phyloP scores from a whole-genome alignment of 2,888 invertebrate species.

The Perizoma flavofasciatum region DNA sequence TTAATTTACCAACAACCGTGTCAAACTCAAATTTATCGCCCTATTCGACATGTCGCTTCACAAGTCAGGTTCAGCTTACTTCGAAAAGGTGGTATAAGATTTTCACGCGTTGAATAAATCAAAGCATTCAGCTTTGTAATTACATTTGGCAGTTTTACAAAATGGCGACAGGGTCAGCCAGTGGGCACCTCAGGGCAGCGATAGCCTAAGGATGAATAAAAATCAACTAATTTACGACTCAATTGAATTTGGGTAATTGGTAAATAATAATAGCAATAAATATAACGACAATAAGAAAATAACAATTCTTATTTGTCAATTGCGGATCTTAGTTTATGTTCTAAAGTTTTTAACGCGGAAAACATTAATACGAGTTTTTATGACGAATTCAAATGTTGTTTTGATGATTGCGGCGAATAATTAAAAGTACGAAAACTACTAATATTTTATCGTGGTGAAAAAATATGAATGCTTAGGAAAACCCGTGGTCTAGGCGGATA shows the following conservation, averaged over 20 bases:
- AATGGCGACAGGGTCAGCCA: constrained; percentile 34
- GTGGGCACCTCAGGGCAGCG: constrained; percentile 20
- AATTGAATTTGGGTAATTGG: constrained; percentile 30
- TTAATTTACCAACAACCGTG: constrained; percentile 32
- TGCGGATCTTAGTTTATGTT: constrained; percentile 17
- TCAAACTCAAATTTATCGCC: constrained; percentile 21
- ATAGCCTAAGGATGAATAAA: constrained; percentile 21
- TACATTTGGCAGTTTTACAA: constrained; percentile 31
- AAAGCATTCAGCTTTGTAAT: constrained; percentile 34
- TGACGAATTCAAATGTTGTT: constrained; percentile 31
- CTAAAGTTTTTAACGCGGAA: constrained; percentile 31
- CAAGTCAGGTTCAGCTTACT: constrained; percentile 11
- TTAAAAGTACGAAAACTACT: constrained; percentile 13
- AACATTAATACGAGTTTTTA: constrained; percentile 22
- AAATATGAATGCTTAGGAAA: constrained; percentile 18
- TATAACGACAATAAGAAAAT: constrained; percentile 25
- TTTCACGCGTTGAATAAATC: constrained; percentile 33
- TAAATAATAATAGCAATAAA: constrained; percentile 23
- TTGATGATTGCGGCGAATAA: constrained; percentile 30
- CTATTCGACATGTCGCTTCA: constrained; percentile 4
- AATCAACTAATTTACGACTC: constrained; percentile 27
- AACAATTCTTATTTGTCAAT: constrained; percentile 28
- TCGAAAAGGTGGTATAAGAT: constrained; percentile 26
- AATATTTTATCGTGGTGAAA: constrained; percentile 20
- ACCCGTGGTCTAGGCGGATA: constrained; percentile 7